Base-by-base conservation (phyloP, 2,113 vertebrate genomes). In the Amphilophus citrinellus region DNA sequence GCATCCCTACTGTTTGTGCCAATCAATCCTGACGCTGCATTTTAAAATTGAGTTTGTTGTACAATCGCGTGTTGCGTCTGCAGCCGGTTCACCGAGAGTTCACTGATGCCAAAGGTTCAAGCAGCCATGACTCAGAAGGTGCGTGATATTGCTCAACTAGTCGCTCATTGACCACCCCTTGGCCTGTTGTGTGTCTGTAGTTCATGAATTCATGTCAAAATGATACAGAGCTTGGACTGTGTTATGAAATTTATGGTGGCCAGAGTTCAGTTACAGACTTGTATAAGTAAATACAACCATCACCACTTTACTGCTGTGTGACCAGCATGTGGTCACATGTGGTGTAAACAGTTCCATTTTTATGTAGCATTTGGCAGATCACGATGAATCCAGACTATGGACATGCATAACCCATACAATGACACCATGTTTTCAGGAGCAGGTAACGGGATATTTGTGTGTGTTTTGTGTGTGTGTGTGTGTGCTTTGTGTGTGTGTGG, bases 221-320 rank as follows among this genome's bases (percentile, higher is more conserved):
- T 7, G 2, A 59, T 57, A 17, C 1, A 50, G 59, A 42, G 35
- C 13, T 3, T 77, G 61, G 18, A 76, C 71, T 62, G 39, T 84
- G 60, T 20, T 63, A 27, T 22, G 27, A 11, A 60, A 4, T 76
- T 80, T 81, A 71, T 63, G 71, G 53, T 18, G 62, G 10, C 7
- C 78, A 87, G 39, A 85, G 83, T 84, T 84, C 79, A 81, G 20
- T 30, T 42, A 35, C 56, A 22, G 22, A 24, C 50, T 27, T 76
- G 1, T 39, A 18, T 27, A 47, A 84, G 24, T 63, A 17, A 53
- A 75, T 17, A 7, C 9, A 30, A 24, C 7, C 14, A 10, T 5
- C 24, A 7, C 22, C 14, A n/a, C 27, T 71, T 50, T 37, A 53
- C 17, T 10, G 20, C 57, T 17, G 3, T 27, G 7, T 6, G 42